Base-by-base conservation (phyloP, 2,888 invertebrate species). In the Ichneumoninae sp. region DNA sequence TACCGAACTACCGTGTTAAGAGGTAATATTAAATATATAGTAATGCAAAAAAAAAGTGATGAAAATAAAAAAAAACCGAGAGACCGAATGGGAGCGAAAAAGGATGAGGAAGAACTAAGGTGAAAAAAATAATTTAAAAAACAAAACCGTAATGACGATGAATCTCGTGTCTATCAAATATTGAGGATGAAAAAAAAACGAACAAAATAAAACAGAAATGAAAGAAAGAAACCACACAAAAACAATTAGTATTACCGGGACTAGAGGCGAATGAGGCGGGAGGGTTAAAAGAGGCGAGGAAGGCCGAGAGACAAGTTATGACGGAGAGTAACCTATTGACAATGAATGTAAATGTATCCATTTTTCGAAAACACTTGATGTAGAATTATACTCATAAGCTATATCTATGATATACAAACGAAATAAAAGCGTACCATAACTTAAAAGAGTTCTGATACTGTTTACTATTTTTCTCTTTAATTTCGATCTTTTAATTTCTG, bases 261-360 rank as follows among this genome's bases (percentile, higher is more conserved):
- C 81, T 85, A 80, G 83, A 81, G 80, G 71, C 36, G 74, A 50
- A 71, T 52, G 70, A 70, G 74, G 70, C 71, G 75, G 71, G 78
- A 81, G 75, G 76, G 71, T 83, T 69, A 81, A 78, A 73, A 65
- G 16, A 81, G 79, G 71, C 75, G 73, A 71, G 70, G 81, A 73
- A 70, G 75, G 63, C 83, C 74, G 74, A 83, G 82, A 85, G 68
- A 71, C 70, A 77, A 85, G 70, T 77, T 79, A 87, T 86, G 86
- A 85, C 81, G 80, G 88, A 87, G 88, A 92, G 90, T 93, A 92
- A 93, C 92, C 92, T 93, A 93, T 92, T 93, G 93, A 93, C 93
- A 93, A 93, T 94, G 92, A 94, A 94, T 94, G 93, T 94, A 93
- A 93, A 93, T 94, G 93, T 94, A 94, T 94, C 93, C 93, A 93